Evolutionary conservation across 2,888 invertebrate species (phyloP).

Genomic region (Xestia c-nigrum): DNA sequence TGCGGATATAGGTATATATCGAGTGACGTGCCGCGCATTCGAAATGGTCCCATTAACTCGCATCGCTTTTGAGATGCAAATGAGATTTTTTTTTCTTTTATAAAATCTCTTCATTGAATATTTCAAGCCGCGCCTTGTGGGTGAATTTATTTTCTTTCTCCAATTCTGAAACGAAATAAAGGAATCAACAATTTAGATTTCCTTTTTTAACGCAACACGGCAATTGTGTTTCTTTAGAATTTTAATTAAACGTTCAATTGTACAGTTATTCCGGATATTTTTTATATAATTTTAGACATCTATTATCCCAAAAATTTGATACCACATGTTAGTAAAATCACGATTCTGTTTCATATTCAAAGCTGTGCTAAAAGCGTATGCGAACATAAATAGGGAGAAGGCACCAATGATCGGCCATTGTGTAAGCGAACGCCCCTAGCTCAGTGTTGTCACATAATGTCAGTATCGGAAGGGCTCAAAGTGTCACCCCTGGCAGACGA

Average conservation of each 20-base stretch:
- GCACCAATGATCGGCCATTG: constrained; percentile 85
- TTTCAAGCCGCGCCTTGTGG: constrained; percentile 83
- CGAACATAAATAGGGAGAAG: constrained; percentile 79
- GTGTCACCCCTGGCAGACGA: constrained; percentile 87
- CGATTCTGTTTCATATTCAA: constrained; percentile 67
- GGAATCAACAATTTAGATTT: constrained; percentile 69
- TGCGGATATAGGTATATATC: constrained; percentile 66
- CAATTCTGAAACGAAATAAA: constrained; percentile 75
- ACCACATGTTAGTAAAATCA: constrained; percentile 62
- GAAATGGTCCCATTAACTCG: constrained; percentile 86
- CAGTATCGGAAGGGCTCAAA: constrained; percentile 88
- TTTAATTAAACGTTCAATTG: constrained; percentile 42
- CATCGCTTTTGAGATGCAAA: constrained; percentile 89
- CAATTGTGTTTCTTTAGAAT: constrained; percentile 28
- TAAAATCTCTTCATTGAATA: constrained; percentile 89
- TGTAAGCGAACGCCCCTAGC: constrained; percentile 80
- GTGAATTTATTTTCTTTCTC: constrained; percentile 83
- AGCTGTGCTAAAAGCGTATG: constrained; percentile 65
- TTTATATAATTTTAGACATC: constrained; percentile 22
- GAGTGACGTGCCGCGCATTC: constrained; percentile 86
- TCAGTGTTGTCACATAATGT: constrained; percentile 88
- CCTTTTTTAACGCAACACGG: constrained; percentile 42
- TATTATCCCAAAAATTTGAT: constrained; percentile 40
- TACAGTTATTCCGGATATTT: constrained; percentile 1
- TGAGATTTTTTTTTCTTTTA: constrained; percentile 85